Conservation (phyloP, 2,113 vertebrate genomes). For the Dolichallabes microphthalmus region DNA sequence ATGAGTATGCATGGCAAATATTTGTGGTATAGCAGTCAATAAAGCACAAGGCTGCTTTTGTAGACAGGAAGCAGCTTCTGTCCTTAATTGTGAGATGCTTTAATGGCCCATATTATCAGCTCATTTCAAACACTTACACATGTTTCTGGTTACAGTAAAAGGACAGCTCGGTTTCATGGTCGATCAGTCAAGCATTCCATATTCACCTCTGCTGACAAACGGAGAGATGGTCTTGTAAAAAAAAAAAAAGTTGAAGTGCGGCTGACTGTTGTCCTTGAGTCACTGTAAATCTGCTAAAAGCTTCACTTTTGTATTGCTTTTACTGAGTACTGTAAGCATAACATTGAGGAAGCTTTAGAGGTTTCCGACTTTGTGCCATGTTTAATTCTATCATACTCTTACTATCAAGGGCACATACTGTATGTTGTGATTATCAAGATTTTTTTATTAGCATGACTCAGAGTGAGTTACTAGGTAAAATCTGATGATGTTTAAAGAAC, state of each 20-base stretch:
- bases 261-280: background rate
- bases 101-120: constrained; percentile 35
- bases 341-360: background rate
- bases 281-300: constrained; percentile 1
- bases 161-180: background rate
- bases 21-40: constrained; percentile 10
- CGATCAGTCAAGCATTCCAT: background rate
- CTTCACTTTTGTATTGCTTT: background rate
- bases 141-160: constrained; percentile 41
- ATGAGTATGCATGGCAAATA: constrained; percentile 7
- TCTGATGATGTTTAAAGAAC: no score
- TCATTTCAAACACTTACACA: constrained; percentile 33
- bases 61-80: constrained; percentile 11
- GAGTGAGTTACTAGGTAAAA: background rate
- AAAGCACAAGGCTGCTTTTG: constrained; percentile 30
- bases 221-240: constrained; percentile 17
- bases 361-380: background rate
- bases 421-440: constrained; percentile 6
- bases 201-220: background rate
- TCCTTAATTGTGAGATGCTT: constrained; percentile 17
- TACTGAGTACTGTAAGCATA: background rate
- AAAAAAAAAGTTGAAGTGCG: constrained; percentile 7
- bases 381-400: background rate
- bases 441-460: constrained; percentile 27
- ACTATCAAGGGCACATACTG: background rate